Percentiles rank a stretch among this genome's conserved stretches.
These are phyloP conservation scores for Acyrthosiphon pisum DNA, from an alignment of 1,140 invertebrate genomes.

Conservation along the genomic window DNA sequence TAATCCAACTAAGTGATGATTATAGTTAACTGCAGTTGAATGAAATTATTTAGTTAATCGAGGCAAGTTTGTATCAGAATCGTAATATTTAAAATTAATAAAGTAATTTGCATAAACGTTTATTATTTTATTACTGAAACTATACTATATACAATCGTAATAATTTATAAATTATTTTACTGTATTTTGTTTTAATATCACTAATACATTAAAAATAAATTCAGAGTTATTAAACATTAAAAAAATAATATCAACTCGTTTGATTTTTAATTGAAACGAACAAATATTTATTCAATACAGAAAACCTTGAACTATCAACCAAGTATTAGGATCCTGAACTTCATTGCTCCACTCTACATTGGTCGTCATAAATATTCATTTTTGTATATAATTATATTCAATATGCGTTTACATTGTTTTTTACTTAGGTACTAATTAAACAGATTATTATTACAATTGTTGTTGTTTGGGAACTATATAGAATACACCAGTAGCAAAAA, in stretches of 20 bases:
- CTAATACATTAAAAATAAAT: not conserved
- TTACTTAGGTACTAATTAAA: conserved; percentile 7
- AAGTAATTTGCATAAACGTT: conserved; percentile 13
- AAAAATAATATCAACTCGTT: not conserved
- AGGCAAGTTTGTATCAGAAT: not conserved
- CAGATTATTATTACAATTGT: not conserved
- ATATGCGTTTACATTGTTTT: not conserved
- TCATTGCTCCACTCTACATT: not conserved
- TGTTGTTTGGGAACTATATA: not conserved
- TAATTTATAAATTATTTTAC: not conserved
- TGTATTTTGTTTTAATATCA: not conserved
- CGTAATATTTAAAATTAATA: not conserved
- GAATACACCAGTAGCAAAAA: not conserved
- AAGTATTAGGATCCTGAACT: not conserved
- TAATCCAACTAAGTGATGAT: not conserved
- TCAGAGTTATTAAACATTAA: not conserved
- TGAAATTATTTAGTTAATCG: not conserved
- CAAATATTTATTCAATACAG: conserved; percentile 14
- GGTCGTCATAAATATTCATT: conserved; percentile 24
- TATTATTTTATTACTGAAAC: not conserved
- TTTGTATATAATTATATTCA: conserved; percentile 11
- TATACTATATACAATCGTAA: not conserved
- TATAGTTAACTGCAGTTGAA: not conserved
- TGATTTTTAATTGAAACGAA: not conserved
- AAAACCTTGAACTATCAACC: conserved; percentile 29